Base-by-base conservation (phyloP, 2,888 invertebrate genomes). In the Drosophila fulvimacula region DNA sequence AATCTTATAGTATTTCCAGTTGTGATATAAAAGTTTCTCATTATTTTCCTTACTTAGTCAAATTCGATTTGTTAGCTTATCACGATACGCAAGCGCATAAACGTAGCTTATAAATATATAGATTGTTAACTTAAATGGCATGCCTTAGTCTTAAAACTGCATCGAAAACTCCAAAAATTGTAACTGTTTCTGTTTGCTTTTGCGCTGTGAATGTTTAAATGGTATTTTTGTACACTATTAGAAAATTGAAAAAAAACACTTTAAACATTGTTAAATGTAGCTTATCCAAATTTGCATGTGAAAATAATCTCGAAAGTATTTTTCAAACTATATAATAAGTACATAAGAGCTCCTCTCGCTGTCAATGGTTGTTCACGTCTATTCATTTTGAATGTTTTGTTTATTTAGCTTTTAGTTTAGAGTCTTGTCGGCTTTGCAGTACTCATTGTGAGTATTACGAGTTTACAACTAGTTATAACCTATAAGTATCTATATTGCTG, bases 151-250 rank as follows among this genome's bases (percentile, higher is more conserved):
- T 69, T 34, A 11, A 27, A 61, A 24, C 10, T 39, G 38, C 42
- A 51, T 69, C 69, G 5, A 46, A 34, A 53, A 19, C 32, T 38
- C 24, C 7, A 46, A 34, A 44, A 32, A 13, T 39, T 59, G 34
- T 66, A 64, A 59, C 56, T 66, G 42, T 63, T 58, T 55, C 30
- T 59, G 39, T 69, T 17, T 46, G 27, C 7, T 30, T 38, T 41
- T 30, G 71, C 60, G 72, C 72, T 62, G 57, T 66, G 77, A 73
- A 77, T 76, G 61, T 52, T 61, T 56, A 58, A 61, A 62, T 63
- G 39, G 64, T 64, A 21, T 32, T 39, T 15, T 46, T 48, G 6
- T 57, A 63, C 36, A 61, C 36, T 2, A 56, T 49, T 49, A 41
- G 30, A 42, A 52, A 56, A 36, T 58, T 55, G 6, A 30, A 15